These are phyloP conservation scores for Lithophane leautieri DNA, from an alignment of 2,888 invertebrate genomes.

Conservation along the genomic window DNA sequence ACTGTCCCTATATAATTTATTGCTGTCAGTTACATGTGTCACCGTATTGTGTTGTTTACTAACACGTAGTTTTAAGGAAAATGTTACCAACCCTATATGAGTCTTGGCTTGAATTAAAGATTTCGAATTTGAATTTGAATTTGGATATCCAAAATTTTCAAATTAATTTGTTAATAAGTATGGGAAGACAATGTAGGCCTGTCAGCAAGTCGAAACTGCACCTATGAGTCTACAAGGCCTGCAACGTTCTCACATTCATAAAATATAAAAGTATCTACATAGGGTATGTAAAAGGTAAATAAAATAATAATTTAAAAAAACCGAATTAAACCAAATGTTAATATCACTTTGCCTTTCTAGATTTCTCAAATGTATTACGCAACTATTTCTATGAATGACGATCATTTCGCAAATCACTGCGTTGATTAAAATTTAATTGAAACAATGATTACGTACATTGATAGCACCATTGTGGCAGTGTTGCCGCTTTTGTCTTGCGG, in stretches of 20 bases:
- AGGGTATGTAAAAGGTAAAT: background rate
- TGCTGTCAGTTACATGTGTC: no score
- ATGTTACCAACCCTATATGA: no score
- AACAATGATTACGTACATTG: constrained; percentile 51
- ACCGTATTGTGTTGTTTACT: no score
- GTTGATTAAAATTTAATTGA: constrained; percentile 61
- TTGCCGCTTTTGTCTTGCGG: constrained; percentile 59
- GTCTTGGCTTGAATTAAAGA: no score
- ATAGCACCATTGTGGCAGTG: constrained; percentile 53
- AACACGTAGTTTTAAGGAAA: no score
- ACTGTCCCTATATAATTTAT: no score
- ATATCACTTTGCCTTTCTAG: background rate
- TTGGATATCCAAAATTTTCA: no score
- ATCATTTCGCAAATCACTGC: constrained; percentile 55
- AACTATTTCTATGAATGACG: constrained; percentile 32
- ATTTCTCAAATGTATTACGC: background rate
- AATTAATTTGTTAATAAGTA: no score
- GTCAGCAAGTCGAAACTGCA: background rate
- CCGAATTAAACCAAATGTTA: background rate
- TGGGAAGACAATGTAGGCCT: no score
- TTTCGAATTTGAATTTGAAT: no score
- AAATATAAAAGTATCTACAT: background rate
- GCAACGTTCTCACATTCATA: background rate
- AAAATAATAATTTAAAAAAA: background rate
- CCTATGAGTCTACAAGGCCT: background rate